phyloP scores from a whole-genome alignment of 1,140 invertebrate species.

The Apis dorsata region DNA sequence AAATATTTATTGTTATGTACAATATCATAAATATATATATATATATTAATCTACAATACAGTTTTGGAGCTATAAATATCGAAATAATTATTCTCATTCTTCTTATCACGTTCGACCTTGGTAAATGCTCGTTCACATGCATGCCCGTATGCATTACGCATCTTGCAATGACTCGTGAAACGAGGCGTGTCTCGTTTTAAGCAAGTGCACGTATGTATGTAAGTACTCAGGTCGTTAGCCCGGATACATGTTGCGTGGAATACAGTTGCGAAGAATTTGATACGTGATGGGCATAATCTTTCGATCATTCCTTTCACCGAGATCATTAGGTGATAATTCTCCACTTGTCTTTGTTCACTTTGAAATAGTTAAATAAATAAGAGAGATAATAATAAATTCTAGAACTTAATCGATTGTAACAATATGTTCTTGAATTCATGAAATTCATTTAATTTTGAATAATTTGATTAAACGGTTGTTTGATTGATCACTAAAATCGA shows the following conservation, averaged over 20 bases:
- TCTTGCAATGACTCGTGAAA: background rate
- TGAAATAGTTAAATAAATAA: too few relatives aligned
- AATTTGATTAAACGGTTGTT: too few relatives aligned
- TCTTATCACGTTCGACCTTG: slow-evolving; percentile 28
- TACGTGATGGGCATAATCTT: slow-evolving; percentile 14
- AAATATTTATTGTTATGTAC: too few relatives aligned
- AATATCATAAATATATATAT: too few relatives aligned
- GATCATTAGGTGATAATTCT: background rate
- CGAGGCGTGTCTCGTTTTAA: slow-evolving; percentile 1
- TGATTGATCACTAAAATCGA: too few relatives aligned
- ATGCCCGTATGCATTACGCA: slow-evolving; percentile 6
- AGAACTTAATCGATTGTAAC: background rate
- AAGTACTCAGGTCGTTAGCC: slow-evolving; percentile 22
- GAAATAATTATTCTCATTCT: background rate
- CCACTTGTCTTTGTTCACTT: background rate
- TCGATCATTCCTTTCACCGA: background rate
- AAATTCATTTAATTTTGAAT: too few relatives aligned
- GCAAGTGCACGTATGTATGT: background rate
- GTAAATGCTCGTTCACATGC: slow-evolving; percentile 10
- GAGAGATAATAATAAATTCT: too few relatives aligned
- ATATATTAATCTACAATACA: too few relatives aligned
- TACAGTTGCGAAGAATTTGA: background rate
- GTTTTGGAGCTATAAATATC: too few relatives aligned
- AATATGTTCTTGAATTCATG: too few relatives aligned
- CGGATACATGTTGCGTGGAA: slow-evolving; percentile 8